Evolutionary conservation across 2,888 invertebrate genomes (phyloP).

Genomic region (Drosophila aldrichi): DNA sequence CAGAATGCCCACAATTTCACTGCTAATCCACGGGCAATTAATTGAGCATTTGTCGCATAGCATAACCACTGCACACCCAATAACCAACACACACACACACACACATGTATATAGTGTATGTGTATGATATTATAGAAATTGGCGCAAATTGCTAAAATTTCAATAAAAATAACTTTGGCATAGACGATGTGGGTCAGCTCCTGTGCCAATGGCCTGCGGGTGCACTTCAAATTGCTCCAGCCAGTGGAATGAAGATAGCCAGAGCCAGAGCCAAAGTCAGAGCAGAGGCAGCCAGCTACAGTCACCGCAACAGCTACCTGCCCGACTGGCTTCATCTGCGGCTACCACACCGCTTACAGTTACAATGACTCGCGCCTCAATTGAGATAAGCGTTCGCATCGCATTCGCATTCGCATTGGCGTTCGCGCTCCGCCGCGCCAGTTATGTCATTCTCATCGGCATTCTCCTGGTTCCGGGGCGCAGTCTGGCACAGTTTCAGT

Average conservation of each 20-base stretch:
- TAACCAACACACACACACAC: conserved; percentile 3
- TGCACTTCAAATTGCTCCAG: conserved; percentile 71
- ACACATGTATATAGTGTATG: background rate
- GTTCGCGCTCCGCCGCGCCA: conserved; percentile 32
- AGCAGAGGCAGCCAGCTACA: conserved; percentile 26
- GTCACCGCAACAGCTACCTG: too few species aligned
- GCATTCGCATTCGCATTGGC: background rate
- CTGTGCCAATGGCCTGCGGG: conserved; percentile 72
- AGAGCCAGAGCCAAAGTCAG: too few species aligned
- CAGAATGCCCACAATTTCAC: conserved; percentile 64
- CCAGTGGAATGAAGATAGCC: conserved; percentile 64
- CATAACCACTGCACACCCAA: conserved; percentile 14
- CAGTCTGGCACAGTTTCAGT: conserved; percentile 54
- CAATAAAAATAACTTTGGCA: conserved; percentile 70
- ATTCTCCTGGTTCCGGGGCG: conserved; percentile 36
- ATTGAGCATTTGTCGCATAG: conserved; percentile 70
- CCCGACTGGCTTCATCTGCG: conserved; percentile 40
- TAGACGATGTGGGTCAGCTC: conserved; percentile 67
- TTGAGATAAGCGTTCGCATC: conserved; percentile 66
- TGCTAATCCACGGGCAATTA: conserved; percentile 57
- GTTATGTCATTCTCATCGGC: conserved; percentile 71
- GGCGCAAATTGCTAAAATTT: conserved; percentile 72
- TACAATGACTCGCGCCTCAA: conserved; percentile 73
- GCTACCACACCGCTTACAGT: conserved; percentile 67
- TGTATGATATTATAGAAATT: conserved; percentile 53